Percentiles rank a stretch among this genome's conserved stretches.
Evolutionary conservation across 2,888 invertebrate genomes (phyloP).

Genomic region (Gasteruption jaculator): DNA sequence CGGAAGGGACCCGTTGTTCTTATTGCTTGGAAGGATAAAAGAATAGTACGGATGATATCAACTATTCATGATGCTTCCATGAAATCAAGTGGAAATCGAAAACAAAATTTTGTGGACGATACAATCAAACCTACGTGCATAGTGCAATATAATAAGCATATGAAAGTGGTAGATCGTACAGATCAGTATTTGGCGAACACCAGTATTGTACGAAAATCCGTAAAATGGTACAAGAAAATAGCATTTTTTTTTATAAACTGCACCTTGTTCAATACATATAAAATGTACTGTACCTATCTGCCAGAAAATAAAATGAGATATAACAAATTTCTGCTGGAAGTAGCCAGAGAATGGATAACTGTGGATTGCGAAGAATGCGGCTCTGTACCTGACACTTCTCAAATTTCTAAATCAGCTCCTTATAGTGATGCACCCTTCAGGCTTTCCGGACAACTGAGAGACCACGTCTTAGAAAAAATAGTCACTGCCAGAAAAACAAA

Average conservation of each 20-base stretch:
- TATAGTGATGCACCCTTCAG: constrained; percentile 14
- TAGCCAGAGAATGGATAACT: constrained; percentile 17
- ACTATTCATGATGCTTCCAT: constrained; percentile 12
- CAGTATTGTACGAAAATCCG: constrained; percentile 13
- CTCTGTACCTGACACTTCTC: constrained; percentile 13
- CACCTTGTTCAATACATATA: constrained; percentile 14
- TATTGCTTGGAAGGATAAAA: constrained; percentile 14
- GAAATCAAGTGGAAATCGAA: constrained; percentile 16
- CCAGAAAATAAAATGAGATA: constrained; percentile 18
- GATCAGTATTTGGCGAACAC: constrained; percentile 14
- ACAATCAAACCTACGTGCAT: constrained; percentile 13
- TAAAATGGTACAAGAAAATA: constrained; percentile 13
- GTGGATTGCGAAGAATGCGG: constrained; percentile 14
- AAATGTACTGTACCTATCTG: constrained; percentile 15
- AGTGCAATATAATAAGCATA: constrained; percentile 12
- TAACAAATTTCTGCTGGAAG: constrained; percentile 15
- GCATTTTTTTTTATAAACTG: constrained; percentile 14
- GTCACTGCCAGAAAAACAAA: constrained; percentile 19
- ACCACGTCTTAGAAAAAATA: constrained; percentile 16
- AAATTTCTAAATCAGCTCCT: constrained; percentile 16
- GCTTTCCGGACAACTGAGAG: constrained; percentile 16
- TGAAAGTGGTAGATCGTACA: constrained; percentile 15
- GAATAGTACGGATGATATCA: constrained; percentile 9
- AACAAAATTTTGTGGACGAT: constrained; percentile 13
- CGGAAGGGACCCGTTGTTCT: constrained; percentile 8